Base-by-base conservation (phyloP, 2,797 vertebrate genomes). In the Nasua narica region DNA sequence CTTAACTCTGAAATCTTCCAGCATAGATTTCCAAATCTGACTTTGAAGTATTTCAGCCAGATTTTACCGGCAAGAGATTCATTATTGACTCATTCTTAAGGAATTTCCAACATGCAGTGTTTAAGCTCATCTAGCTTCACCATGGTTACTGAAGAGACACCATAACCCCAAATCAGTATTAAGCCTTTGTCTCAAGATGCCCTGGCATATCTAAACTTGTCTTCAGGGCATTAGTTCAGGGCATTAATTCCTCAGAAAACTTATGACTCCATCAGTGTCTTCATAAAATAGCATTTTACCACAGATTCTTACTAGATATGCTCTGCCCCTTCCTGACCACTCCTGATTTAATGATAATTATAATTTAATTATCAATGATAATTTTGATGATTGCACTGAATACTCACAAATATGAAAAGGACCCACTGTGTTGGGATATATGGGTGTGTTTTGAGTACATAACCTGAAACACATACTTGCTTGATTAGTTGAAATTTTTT, bases 91-190 rank as follows among this genome's bases (percentile, higher is more conserved):
- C 96, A 98, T 83, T 67, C 88, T 81, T 82, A 65, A 96, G 88
- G 93, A 86, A 98, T 97, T 95, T 95, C 74, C 77, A 95, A 48
- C 95, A 94, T 0, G 16, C 52, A 94, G 67, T 97, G 82, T 95
- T 95, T 97, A 88, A 94, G 65, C 32, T 94, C 77, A 84, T 88
- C 62, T 93, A 93, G 6, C 50, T 69, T 97, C 95, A 93, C 95
- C 76, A 95, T 98, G 92, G 96, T 97, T 97, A 98, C 93, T 69
- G 90, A 76, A 90, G 79, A 96, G 84, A 96, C 96, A 97, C 58
- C 35, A 70, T 62, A 76, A 87, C 77, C 87, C 92, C 91, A 93
- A 78, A 89, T 79, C 29, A 77, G 74, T 79, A 25, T 74, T 58
- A 65, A 86, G 82, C 8, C 78, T 91, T 95, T 97, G 92, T 90